These are phyloP conservation scores for Argynnis bischoffii DNA, from an alignment of 2,888 invertebrate species.

Conservation along the genomic window DNA sequence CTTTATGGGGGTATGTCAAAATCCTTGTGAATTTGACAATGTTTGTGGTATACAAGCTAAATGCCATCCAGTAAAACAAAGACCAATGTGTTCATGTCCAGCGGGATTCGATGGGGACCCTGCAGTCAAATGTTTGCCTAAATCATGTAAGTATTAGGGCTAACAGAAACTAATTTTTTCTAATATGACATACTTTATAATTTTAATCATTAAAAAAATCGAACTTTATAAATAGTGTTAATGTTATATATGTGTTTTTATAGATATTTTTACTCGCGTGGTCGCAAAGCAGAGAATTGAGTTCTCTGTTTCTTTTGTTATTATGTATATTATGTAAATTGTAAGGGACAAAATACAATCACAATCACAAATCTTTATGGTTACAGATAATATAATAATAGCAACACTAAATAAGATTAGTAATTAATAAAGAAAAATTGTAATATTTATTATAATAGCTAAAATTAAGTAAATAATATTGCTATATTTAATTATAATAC, in stretches of 20 bases:
- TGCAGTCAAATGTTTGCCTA: slow-evolving; percentile 89
- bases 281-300: no score
- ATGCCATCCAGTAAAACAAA: slow-evolving; percentile 91
- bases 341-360: no score
- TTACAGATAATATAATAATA: no score
- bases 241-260: neutral
- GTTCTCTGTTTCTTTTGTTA: no score
- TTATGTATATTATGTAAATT: no score
- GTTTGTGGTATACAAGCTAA: slow-evolving; percentile 89
- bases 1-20: slow-evolving; percentile 90
- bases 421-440: no score
- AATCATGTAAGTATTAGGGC: slow-evolving; percentile 92
- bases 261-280: no score
- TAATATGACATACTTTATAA: slow-evolving; percentile 17
- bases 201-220: neutral
- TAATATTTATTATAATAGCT: no score
- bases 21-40: slow-evolving; percentile 91
- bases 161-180: slow-evolving; percentile 48
- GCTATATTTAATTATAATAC: no score
- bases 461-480: no score
- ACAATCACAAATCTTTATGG: no score
- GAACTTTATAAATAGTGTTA: neutral
- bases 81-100: slow-evolving; percentile 91
- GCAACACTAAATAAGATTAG: no score
- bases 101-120: slow-evolving; percentile 92